Evolutionary conservation across 1,140 invertebrate genomes (phyloP).

Genomic region (Notospermus geniculatus): DNA sequence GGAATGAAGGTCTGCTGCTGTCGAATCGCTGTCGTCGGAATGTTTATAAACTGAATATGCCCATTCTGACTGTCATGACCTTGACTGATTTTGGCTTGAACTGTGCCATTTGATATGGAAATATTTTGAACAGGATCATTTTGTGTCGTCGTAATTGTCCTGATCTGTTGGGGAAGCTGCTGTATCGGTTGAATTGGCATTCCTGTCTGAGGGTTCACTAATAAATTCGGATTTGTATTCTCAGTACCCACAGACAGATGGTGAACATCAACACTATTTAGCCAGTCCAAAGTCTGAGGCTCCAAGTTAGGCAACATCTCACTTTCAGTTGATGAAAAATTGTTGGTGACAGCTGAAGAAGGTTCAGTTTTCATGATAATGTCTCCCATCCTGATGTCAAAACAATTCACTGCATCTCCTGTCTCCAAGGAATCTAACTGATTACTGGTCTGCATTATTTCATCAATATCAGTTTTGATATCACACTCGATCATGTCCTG

Average conservation of each 20-base stretch:
- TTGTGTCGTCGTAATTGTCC: no score
- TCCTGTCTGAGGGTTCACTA: slow-evolving; percentile 55
- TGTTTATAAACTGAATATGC: slow-evolving; percentile 10
- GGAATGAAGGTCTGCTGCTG: slow-evolving; percentile 55
- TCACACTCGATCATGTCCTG: slow-evolving; percentile 75
- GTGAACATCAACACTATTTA: slow-evolving; percentile 13
- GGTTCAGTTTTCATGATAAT: slow-evolving; percentile 13
- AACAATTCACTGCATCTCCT: slow-evolving; percentile 1
- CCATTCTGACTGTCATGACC: background rate
- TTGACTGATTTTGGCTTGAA: slow-evolving; percentile 7
- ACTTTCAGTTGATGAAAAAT: no score
- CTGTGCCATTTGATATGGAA: slow-evolving; percentile 8
- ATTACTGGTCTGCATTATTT: slow-evolving; percentile 63
- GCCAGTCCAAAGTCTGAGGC: slow-evolving; percentile 1
- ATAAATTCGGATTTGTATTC: slow-evolving; percentile 44
- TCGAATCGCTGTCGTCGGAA: slow-evolving; percentile 3
- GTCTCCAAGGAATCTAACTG: no score
- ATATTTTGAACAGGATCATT: no score
- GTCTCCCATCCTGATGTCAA: slow-evolving; percentile 12
- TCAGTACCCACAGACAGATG: slow-evolving; percentile 31
- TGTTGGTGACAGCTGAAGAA: background rate
- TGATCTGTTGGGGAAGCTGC: slow-evolving; percentile 23
- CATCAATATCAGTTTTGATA: slow-evolving; percentile 77
- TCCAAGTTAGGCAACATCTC: no score
- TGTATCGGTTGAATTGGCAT: slow-evolving; percentile 36